Conservation (phyloP, 1,140 invertebrate genomes). For the Thereuonema tuberculata region DNA sequence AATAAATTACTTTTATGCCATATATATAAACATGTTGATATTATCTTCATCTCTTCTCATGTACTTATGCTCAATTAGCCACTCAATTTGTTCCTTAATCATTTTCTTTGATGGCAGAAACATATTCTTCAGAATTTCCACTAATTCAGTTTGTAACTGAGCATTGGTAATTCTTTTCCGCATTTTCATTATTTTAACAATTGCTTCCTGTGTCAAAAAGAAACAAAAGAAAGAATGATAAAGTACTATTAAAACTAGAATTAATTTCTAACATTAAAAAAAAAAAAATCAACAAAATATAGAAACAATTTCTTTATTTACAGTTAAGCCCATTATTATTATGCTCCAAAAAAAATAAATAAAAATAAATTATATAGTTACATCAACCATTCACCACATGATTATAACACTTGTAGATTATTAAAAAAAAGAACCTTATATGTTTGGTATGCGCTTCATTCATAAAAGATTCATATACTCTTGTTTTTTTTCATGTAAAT, state of each 20-base stretch:
- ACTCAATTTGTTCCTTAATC: slow-evolving; percentile 99
- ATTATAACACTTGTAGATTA: too few species aligned
- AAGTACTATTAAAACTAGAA: neutral
- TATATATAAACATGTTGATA: slow-evolving; percentile 96
- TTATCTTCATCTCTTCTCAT: slow-evolving; percentile 92
- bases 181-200: slow-evolving; percentile 98
- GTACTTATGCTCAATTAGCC: slow-evolving; percentile 98
- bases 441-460: too few species aligned
- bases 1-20: too few species aligned
- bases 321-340: too few species aligned
- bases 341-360: too few species aligned
- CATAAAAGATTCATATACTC: too few species aligned
- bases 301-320: neutral
- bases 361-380: too few species aligned
- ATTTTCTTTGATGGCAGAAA: slow-evolving; percentile 97
- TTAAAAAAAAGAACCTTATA: too few species aligned
- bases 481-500: too few species aligned
- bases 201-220: slow-evolving; percentile 69
- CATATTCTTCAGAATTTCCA: slow-evolving; percentile 98
- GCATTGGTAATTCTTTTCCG: slow-evolving; percentile 85
- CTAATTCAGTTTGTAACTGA: slow-evolving; percentile 86
- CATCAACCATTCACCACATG: too few species aligned
- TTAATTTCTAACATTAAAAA: neutral
- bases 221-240: slow-evolving; percentile 4
- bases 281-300: neutral